Conservation (phyloP, 2,888 invertebrate species). For the Eupithecia dodoneata region DNA sequence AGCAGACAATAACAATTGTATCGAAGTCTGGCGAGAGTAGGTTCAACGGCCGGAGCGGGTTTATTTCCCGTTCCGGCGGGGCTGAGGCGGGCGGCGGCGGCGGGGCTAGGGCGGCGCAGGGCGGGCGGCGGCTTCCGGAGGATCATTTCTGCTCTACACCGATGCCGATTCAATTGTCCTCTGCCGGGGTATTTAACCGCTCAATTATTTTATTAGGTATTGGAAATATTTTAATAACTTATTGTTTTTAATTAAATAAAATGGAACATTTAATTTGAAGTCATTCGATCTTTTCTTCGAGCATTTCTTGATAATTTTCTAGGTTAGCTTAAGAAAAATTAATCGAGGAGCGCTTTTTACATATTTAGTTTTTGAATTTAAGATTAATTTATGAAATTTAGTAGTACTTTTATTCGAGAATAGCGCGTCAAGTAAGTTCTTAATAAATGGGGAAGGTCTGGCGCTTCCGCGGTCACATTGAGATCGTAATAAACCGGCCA, state of each 20-base stretch:
- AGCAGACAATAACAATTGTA: conserved; percentile 6
- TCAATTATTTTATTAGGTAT: conserved; percentile 8
- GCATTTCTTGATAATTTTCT: too few species aligned
- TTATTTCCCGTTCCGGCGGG: conserved; percentile 21
- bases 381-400: too few species aligned
- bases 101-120: conserved; percentile 4
- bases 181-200: not conserved
- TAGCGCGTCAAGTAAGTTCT: too few species aligned
- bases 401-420: too few species aligned
- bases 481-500: too few species aligned
- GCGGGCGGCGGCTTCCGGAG: conserved; percentile 18
- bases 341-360: not conserved
- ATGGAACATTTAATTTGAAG: not conserved
- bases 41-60: conserved; percentile 22
- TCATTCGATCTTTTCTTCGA: not conserved
- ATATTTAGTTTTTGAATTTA: too few species aligned
- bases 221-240: not conserved
- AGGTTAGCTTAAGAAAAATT: not conserved
- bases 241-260: not conserved
- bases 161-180: conserved; percentile 11
- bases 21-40: not conserved
- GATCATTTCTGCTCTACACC: conserved; percentile 22
- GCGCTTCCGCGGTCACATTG: too few species aligned
- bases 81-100: not conserved
- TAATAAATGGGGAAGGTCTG: too few species aligned